Evolutionary conservation across 2,113 vertebrate species (phyloP).

Genomic region (Elachura formosa): DNA sequence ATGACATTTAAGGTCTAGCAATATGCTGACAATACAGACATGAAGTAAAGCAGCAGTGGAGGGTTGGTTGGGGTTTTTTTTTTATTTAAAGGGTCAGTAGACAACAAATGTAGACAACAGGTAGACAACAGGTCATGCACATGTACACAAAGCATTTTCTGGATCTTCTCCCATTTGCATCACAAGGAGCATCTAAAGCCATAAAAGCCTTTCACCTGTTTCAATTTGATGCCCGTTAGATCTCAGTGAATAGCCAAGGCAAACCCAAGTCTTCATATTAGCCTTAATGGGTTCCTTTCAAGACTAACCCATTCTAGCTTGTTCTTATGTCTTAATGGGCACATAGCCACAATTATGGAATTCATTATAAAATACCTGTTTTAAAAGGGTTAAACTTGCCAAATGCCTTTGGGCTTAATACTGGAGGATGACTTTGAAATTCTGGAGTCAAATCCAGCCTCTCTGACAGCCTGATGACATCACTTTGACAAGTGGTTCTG

Average conservation of each 20-base stretch:
- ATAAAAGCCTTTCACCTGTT: neutral
- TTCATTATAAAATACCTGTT: neutral
- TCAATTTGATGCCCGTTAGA: neutral
- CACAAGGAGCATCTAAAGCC: neutral
- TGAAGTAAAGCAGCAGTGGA: neutral
- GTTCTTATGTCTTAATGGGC: neutral
- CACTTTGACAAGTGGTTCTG: neutral
- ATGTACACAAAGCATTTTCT: neutral
- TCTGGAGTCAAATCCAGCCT: neutral
- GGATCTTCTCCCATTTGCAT: neutral
- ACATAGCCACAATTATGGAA: neutral
- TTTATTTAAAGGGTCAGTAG: neutral
- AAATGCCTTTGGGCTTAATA: neutral
- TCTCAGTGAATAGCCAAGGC: neutral
- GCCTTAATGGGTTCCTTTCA: neutral
- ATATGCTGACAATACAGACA: neutral
- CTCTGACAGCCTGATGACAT: neutral
- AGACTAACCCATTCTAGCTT: neutral
- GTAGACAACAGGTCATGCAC: neutral
- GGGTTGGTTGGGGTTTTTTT: rapidly evolving
- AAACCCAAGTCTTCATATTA: neutral
- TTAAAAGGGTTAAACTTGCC: neutral
- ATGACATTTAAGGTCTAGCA: neutral
- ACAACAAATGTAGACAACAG: neutral
- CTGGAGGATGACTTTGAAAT: neutral